Evolutionary conservation across 2,797 vertebrate species (phyloP), one percentile per base, ranked within the genome.

Genomic region (Sebastes nivosus): DNA sequence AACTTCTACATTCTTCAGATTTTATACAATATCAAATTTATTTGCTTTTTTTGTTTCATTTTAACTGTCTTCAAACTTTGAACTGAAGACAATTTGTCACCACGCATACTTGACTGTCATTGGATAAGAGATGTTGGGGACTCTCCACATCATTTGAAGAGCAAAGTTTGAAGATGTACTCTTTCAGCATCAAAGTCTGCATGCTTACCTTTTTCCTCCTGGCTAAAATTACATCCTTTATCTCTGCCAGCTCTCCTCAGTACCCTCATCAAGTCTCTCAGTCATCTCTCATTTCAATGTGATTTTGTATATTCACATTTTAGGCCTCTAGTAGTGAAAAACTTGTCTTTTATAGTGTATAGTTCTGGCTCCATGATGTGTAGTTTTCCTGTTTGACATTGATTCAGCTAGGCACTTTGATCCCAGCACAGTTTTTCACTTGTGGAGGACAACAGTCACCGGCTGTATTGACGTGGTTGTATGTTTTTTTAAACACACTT

Each of bases 21-120:
- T 93, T 90, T 84, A 82, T 89, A 92, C 86, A 85, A 86, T 93
- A 88, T 93, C 68, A 85, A 80, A 92, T 92, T 85, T 60, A 55
- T 68, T 75, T 84, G 34, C 74, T 70, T 64, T 66, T 64, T 66
- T 46, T 9, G 25, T 60, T 29, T 12, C 1, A 9, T 75, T 65
- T 72, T 60, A 2, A 34, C 38, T 66, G 6, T 68, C 27, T 71
- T 64, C 6, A 2, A 67, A 81, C 67, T 67, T 24, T 38, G 20
- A 79, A 25, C 50, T 71, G 46, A 57, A n/a, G 73, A 52, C 0
- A 18, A 14, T 14, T 12, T 54, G 66, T 78, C 55, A 52, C 18
- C 50, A n/a, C 8, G n/a, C 54, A 75, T 18, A 54, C 30, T 78
- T 82, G 16, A 64, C 16, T 79, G n/a, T 76, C 36, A 71, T 20